These are phyloP conservation scores for Nasonia longicornis DNA, from an alignment of 1,140 invertebrate species.

Conservation along the genomic window DNA sequence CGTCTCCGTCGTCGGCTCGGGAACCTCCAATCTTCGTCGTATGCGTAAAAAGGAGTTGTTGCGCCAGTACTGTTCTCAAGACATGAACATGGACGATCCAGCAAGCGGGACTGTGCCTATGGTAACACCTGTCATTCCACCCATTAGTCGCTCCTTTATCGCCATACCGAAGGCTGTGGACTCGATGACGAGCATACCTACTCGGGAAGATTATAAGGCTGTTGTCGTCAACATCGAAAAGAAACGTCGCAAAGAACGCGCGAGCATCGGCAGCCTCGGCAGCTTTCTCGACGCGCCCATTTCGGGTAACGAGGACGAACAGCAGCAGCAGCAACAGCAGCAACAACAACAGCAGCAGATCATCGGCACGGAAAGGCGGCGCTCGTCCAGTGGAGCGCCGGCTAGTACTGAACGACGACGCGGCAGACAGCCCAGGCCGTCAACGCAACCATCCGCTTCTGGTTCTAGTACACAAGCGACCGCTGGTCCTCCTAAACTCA, in stretches of 20 bases:
- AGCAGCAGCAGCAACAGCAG: constrained; percentile 8
- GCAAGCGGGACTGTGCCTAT: constrained; percentile 67
- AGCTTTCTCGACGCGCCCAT: constrained; percentile 48
- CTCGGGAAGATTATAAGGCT: constrained; percentile 83
- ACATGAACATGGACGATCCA: constrained; percentile 82
- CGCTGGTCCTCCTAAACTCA: constrained; percentile 76
- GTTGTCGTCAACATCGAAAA: constrained; percentile 74
- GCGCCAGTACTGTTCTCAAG: constrained; percentile 86
- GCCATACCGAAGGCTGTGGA: constrained; percentile 89
- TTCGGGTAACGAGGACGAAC: constrained; percentile 41
- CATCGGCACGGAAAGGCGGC: constrained; percentile 61
- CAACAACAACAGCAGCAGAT: neutral
- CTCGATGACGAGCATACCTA: constrained; percentile 86
- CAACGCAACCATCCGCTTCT: constrained; percentile 62
- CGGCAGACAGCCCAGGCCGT: constrained; percentile 66
- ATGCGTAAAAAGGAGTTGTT: constrained; percentile 92
- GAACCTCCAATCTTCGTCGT: constrained; percentile 81
- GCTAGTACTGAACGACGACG: constrained; percentile 69
- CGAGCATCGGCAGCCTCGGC: constrained; percentile 43
- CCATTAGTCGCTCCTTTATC: constrained; percentile 78
- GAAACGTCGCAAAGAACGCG: constrained; percentile 77
- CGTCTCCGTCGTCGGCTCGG: constrained; percentile 57
- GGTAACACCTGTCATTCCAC: constrained; percentile 72
- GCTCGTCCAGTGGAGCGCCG: constrained; percentile 50
- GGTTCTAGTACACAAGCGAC: constrained; percentile 52